Percentiles rank a stretch among this genome's conserved stretches.
Evolutionary conservation across 1,140 invertebrate genomes (phyloP).

Genomic region (Penaeus japonicus): DNA sequence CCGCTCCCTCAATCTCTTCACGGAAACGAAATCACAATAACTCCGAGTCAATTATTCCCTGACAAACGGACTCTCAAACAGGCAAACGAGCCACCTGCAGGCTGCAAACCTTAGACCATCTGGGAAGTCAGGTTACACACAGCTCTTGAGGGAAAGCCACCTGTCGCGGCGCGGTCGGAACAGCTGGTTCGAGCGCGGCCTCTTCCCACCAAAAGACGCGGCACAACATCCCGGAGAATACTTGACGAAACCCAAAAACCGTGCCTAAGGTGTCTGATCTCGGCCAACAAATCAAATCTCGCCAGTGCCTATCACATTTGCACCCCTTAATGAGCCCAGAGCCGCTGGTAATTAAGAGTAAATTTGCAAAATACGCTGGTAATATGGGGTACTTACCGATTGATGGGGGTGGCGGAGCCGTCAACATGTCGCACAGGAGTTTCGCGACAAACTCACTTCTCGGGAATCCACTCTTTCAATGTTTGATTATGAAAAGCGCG

Average conservation of each 20-base stretch:
- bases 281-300: constrained; percentile 58
- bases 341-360: constrained; percentile 54
- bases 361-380: constrained; percentile 51
- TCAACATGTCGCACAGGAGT: constrained; percentile 32
- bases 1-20: too few species aligned
- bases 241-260: constrained; percentile 1
- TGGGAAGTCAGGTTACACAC: too few species aligned
- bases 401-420: constrained; percentile 35
- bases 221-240: not conserved
- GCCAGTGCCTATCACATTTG: constrained; percentile 57
- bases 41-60: too few species aligned
- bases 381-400: constrained; percentile 45
- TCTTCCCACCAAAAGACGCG: not conserved
- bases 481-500: constrained; percentile 55
- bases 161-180: too few species aligned
- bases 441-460: not conserved
- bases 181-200: not conserved
- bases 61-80: too few species aligned
- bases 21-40: too few species aligned
- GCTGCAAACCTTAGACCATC: too few species aligned
- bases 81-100: too few species aligned
- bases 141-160: too few species aligned
- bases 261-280: constrained; percentile 33
- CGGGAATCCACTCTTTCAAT: constrained; percentile 33
- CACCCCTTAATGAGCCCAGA: constrained; percentile 53